phyloP scores from a whole-genome alignment of 2,888 invertebrate species.

The Vandiemenella viatica region DNA sequence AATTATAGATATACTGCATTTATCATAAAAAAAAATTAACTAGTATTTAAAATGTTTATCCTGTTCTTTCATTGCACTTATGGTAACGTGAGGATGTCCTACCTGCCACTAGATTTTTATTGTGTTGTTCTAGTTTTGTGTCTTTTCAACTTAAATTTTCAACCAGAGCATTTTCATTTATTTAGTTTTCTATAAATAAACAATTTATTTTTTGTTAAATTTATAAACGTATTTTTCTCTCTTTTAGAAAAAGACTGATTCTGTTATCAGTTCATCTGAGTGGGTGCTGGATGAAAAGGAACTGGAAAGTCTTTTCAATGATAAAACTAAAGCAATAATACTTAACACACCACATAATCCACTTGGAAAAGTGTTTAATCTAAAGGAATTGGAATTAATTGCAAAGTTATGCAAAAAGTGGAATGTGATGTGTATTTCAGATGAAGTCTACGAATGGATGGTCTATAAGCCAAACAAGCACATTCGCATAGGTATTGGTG shows the following conservation, averaged over 20 bases:
- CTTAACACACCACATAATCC: conserved; percentile 99
- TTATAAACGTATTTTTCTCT: conserved; percentile 1
- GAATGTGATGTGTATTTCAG: conserved; percentile 81
- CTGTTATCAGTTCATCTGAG: conserved; percentile 54
- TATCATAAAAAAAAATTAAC: too few relatives aligned
- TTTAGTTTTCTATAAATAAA: too few relatives aligned
- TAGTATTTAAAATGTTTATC: too few relatives aligned
- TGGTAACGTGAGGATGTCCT: too few relatives aligned
- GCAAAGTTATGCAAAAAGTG: conserved; percentile 82
- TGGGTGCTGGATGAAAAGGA: conserved; percentile 79
- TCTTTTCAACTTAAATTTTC: too few relatives aligned
- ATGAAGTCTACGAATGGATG: conserved; percentile 98
- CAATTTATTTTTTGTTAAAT: too few relatives aligned
- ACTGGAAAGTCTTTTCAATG: conserved; percentile 61
- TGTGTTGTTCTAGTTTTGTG: too few relatives aligned
- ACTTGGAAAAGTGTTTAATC: conserved; percentile 73
- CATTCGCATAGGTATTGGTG: conserved; percentile 84
- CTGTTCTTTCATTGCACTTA: too few relatives aligned
- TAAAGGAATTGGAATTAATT: conserved; percentile 54
- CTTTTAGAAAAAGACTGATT: conserved; percentile 32
- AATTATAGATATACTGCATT: too few relatives aligned
- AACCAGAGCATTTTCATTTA: too few relatives aligned
- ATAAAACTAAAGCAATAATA: conserved; percentile 84
- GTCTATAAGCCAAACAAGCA: conserved; percentile 70
- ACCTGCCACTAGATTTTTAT: too few relatives aligned